Evolutionary conservation across 2,888 invertebrate species (phyloP).

Genomic region (Argynnis bischoffii): DNA sequence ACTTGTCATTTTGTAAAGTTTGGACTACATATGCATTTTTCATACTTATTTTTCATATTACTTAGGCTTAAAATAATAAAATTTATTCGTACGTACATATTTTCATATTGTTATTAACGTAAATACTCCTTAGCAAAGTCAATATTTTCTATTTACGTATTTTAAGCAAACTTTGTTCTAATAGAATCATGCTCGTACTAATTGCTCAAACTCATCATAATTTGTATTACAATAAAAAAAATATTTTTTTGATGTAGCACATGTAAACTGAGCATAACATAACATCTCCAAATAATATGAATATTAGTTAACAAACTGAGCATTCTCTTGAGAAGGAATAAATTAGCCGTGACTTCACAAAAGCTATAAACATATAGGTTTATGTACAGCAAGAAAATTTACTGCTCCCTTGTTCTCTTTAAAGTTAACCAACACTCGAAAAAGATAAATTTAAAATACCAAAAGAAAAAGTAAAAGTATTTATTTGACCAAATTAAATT

Average conservation of each 20-base stretch:
- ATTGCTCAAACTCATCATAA: too few species aligned
- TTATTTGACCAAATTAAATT: too few species aligned
- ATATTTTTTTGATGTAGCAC: too few species aligned
- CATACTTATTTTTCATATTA: background rate
- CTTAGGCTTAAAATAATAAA: too few species aligned
- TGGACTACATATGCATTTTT: background rate
- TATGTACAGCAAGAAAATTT: slow-evolving; percentile 64
- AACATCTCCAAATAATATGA: slow-evolving; percentile 33
- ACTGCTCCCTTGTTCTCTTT: slow-evolving; percentile 44
- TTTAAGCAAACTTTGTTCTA: too few species aligned
- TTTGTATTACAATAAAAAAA: too few species aligned
- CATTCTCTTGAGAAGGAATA: slow-evolving; percentile 53
- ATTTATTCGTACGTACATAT: too few species aligned
- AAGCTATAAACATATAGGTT: slow-evolving; percentile 63
- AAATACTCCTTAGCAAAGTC: too few species aligned
- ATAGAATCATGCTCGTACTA: too few species aligned
- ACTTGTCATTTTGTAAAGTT: slow-evolving; percentile 30
- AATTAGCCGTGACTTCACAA: slow-evolving; percentile 68
- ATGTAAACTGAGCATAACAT: slow-evolving; percentile 9
- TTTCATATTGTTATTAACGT: too few species aligned
- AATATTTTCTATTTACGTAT: too few species aligned
- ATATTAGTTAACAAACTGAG: slow-evolving; percentile 45
- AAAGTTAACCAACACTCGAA: slow-evolving; percentile 25
- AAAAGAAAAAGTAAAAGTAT: background rate
- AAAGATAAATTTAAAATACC: slow-evolving; percentile 14